Evolutionary conservation across 1,140 invertebrate species (phyloP).

Genomic region (Macrobrachium rosenbergii): DNA sequence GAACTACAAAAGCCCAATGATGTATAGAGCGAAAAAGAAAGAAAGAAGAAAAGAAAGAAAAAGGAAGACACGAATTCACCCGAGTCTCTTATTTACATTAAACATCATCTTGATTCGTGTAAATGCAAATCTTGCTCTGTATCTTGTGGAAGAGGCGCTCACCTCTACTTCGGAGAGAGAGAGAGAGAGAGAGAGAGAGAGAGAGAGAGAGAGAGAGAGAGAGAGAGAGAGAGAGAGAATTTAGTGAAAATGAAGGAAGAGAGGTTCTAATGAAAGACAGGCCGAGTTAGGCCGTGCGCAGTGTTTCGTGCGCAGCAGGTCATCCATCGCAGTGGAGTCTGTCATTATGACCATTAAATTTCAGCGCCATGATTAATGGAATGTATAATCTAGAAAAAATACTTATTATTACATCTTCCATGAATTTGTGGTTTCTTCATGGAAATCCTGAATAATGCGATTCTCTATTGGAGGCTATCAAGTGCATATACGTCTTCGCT

Average conservation of each 20-base stretch:
- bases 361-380: conserved; percentile 58
- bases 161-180: no score
- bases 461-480: background rate
- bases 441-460: conserved; percentile 45
- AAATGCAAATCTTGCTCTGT: no score
- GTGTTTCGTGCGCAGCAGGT: conserved; percentile 27
- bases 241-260: no score
- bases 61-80: no score
- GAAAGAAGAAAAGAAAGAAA: no score
- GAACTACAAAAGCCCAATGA: background rate
- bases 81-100: no score
- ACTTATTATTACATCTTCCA: conserved; percentile 60
- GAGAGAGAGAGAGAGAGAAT: no score
- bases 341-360: conserved; percentile 62
- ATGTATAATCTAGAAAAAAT: conserved; percentile 63
- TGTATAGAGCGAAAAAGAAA: background rate
- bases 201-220: no score
- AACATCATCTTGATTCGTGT: no score
- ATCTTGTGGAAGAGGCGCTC: no score
- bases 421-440: conserved; percentile 60
- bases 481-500: background rate
- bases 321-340: conserved; percentile 51
- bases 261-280: background rate
- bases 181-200: no score
- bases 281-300: conserved; percentile 1